Conservation (phyloP, 1,140 invertebrate species). For the Lithobius niger region DNA sequence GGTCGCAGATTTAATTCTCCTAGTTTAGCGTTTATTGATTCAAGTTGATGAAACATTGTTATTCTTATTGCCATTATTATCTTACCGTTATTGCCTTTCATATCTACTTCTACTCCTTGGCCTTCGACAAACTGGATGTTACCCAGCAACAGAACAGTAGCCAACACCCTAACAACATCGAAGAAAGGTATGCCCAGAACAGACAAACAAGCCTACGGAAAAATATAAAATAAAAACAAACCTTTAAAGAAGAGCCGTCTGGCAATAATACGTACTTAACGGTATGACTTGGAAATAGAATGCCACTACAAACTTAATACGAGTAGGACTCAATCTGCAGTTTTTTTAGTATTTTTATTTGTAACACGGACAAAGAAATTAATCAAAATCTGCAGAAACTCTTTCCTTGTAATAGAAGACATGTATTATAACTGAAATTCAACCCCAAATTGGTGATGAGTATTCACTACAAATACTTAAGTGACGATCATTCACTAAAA, state of each 20-base stretch:
- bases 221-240: constrained; percentile 18
- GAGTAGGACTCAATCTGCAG: not conserved
- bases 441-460: no score
- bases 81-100: constrained; percentile 22
- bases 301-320: not conserved
- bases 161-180: constrained; percentile 80
- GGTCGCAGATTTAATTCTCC: no score
- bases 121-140: constrained; percentile 79
- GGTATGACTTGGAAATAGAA: constrained; percentile 3
- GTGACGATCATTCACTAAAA: no score
- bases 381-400: no score
- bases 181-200: constrained; percentile 81
- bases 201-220: constrained; percentile 38
- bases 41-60: no score
- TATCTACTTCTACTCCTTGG: constrained; percentile 47
- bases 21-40: no score
- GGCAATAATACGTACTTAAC: not conserved
- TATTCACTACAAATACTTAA: no score
- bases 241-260: constrained; percentile 2
- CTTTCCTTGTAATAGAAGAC: no score
- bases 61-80: no score
- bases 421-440: no score
- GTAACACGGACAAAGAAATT: no score
- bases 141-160: constrained; percentile 76
- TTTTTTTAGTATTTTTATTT: not conserved